phyloP scores from a whole-genome alignment of 2,113 vertebrate genomes.

The Anthoscopus minutus region DNA sequence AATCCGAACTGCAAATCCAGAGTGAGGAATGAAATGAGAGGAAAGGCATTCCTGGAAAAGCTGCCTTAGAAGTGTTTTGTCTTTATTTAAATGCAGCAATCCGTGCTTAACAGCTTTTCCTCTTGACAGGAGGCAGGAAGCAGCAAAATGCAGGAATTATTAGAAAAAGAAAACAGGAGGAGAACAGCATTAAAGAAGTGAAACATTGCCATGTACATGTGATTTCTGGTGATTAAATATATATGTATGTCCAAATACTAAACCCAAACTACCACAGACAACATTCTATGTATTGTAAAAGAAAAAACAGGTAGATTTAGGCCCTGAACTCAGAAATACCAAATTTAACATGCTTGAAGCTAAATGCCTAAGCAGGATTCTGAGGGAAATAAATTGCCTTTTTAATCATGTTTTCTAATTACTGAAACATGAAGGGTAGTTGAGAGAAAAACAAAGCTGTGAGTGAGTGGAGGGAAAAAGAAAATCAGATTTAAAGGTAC shows the following conservation, averaged over 20 bases:
- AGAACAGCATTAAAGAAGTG: neutral
- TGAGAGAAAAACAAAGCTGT: neutral
- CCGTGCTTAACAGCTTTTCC: neutral
- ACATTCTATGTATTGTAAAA: neutral
- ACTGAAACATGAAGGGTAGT: neutral
- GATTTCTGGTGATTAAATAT: neutral
- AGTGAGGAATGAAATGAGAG: neutral
- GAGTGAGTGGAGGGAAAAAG: neutral
- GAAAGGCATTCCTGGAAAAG: neutral
- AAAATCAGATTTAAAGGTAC: neutral
- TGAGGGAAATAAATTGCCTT: neutral
- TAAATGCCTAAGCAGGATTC: neutral
- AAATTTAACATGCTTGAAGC: neutral
- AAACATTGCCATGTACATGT: fast-evolving
- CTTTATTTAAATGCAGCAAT: neutral
- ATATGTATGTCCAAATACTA: neutral
- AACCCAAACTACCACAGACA: neutral
- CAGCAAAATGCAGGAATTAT: neutral
- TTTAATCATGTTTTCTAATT: neutral
- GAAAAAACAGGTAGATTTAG: neutral
- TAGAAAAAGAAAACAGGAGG: neutral
- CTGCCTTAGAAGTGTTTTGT: neutral
- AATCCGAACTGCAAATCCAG: neutral
- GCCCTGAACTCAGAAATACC: neutral
- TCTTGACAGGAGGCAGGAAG: neutral